Evolutionary conservation across 2,113 vertebrate species (phyloP), one percentile per base, ranked within the genome.

Genomic region (Oreamnos americanus): DNA sequence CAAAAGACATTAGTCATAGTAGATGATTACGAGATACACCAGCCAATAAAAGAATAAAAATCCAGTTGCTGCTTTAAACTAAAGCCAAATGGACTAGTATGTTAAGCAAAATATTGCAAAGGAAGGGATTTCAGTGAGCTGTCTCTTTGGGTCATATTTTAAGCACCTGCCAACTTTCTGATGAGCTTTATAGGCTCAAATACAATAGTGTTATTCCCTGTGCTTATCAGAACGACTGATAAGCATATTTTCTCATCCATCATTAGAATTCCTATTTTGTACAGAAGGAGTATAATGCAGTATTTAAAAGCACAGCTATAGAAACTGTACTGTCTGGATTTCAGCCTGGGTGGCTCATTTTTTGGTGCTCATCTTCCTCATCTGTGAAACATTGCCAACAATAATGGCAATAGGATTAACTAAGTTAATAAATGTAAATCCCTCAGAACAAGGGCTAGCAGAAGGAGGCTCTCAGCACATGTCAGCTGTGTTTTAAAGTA

Each of bases 271-370:
- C 83, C 79, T 49, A 25, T 43, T 86, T 64, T 47, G 15, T 12
- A 33, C 17, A 86, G 58, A 28, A 51, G 53, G 8, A 76, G 79
- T 25, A 21, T 1, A 21, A 51, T 53, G n/a, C 2, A 9, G 0
- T 1, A 21, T 16, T 28, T 79, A 30, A 71, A 23, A 9, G 23
- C 1, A 19, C 15, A 95, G 60, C 28, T 49, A 28, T 0, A 36
- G 30, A 76, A 26, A 28, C 6, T 6, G 4, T 6, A 2, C 1
- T 33, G 5, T 7, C 39, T 58, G 23, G 25, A 7, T 49, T 78
- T 82, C 16, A 10, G 36, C 2, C 2, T 1, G 33, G 1, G 25
- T 23, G 19, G 11, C 23, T 43, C 4, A 25, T 7, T 21, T 71
- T 45, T 39, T 39, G 53, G 19, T n/a, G 39, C 4, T 12, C 3